A percentile compares a stretch with the other conserved stretches of the same genome.
Conservation (phyloP, 1,140 invertebrate species). For the Leptoteleia sp. region DNA sequence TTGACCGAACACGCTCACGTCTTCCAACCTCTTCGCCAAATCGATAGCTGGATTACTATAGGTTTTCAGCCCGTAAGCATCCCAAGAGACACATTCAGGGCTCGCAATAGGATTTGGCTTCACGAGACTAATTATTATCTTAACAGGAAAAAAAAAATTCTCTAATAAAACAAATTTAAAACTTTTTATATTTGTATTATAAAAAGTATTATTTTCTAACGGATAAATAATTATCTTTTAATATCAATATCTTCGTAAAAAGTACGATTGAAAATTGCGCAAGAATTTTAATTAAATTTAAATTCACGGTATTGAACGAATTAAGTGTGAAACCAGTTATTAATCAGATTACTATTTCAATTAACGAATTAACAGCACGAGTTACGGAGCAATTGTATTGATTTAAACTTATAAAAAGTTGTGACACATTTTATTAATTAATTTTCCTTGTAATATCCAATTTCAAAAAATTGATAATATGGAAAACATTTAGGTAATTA, state of each 20-base stretch:
- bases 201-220: too few species aligned
- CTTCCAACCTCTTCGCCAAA: slow-evolving; percentile 42
- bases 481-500: not conserved
- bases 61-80: slow-evolving; percentile 47
- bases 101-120: slow-evolving; percentile 38
- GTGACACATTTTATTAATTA: not conserved
- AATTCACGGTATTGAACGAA: not conserved
- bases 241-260: too few species aligned
- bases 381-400: not conserved
- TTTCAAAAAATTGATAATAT: not conserved
- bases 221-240: too few species aligned
- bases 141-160: not conserved
- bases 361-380: not conserved
- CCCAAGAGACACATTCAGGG: slow-evolving; percentile 42
- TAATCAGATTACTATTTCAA: slow-evolving; percentile 7
- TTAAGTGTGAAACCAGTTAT: not conserved
- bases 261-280: too few species aligned
- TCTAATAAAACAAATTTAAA: not conserved
- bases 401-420: not conserved
- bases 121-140: slow-evolving; percentile 44
- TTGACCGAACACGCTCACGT: slow-evolving; percentile 58
- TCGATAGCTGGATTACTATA: slow-evolving; percentile 64
- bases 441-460: not conserved
- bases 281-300: not conserved
- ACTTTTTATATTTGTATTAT: too few species aligned